A percentile compares a stretch with the other conserved stretches of the same genome.
Conservation (phyloP, 2,113 vertebrate species). For the Syngnathoides biaculeatus region DNA sequence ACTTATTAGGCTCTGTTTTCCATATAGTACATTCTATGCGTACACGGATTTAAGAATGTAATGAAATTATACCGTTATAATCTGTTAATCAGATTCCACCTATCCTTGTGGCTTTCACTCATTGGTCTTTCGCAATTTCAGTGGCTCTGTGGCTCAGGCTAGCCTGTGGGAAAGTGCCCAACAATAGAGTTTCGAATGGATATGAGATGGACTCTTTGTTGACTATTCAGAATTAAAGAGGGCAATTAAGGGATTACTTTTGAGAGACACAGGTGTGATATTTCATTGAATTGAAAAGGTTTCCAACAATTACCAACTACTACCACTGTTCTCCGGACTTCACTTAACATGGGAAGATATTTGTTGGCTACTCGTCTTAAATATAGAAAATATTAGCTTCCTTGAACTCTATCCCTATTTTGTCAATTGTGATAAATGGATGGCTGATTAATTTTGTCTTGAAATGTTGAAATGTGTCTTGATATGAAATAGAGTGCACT, state of each 20-base stretch:
- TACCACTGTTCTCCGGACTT: neutral
- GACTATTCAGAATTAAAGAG: constrained; percentile 23
- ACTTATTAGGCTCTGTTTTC: constrained; percentile 43
- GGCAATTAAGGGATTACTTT: constrained; percentile 46
- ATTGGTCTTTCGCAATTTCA: constrained; percentile 10
- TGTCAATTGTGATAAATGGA: neutral
- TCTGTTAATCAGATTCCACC: constrained; percentile 1
- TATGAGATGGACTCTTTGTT: neutral
- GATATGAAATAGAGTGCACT: neutral
- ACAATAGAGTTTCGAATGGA: constrained; percentile 12
- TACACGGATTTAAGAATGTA: constrained; percentile 15
- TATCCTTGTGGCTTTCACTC: neutral
- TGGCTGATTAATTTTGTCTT: neutral
- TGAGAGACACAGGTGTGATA: constrained; percentile 48
- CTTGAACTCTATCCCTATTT: neutral
- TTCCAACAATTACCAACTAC: constrained; percentile 24
- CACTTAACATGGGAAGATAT: neutral
- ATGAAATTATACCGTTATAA: constrained; percentile 20
- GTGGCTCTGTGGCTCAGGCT: constrained; percentile 6
- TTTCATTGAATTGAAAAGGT: constrained; percentile 43
- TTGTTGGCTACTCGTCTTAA: neutral
- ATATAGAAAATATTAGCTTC: neutral
- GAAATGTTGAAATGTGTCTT: too few species aligned
- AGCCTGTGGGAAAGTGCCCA: constrained; percentile 6
- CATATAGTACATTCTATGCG: constrained; percentile 23